phyloP scores from a whole-genome alignment of 2,888 invertebrate genomes.

The Acleris cristana region DNA sequence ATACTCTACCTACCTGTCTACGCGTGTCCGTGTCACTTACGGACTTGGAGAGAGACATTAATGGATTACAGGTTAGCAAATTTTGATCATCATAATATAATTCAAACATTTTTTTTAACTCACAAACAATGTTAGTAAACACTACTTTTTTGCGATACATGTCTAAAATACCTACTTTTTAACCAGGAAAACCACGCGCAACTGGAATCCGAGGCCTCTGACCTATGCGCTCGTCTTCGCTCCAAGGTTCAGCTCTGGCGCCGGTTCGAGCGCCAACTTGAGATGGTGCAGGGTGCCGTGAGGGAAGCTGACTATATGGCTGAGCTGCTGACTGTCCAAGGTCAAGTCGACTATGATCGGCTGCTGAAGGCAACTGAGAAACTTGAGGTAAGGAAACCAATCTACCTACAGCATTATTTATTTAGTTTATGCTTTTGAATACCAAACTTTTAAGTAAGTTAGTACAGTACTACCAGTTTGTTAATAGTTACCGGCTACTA shows the following conservation, averaged over 20 bases:
- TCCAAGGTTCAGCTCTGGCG: constrained; percentile 89
- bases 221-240: constrained; percentile 86
- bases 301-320: constrained; percentile 95
- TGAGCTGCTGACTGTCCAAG: constrained; percentile 92
- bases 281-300: constrained; percentile 91
- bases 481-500: too few relatives aligned
- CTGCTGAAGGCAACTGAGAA: constrained; percentile 92
- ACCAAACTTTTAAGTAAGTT: background rate
- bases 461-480: background rate
- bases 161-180: background rate
- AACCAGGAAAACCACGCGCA: constrained; percentile 88
- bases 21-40: constrained; percentile 91
- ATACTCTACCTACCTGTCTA: constrained; percentile 89
- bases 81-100: background rate
- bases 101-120: too few relatives aligned
- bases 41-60: constrained; percentile 90
- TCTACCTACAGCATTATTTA: constrained; percentile 38
- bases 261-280: constrained; percentile 90
- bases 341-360: constrained; percentile 92
- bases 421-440: background rate
- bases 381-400: constrained; percentile 87
- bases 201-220: constrained; percentile 88
- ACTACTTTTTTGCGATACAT: background rate
- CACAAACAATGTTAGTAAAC: too few relatives aligned
- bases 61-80: constrained; percentile 77